Base-by-base conservation (phyloP, 2,113 vertebrate genomes). In the Pygoscelis antarcticus region DNA sequence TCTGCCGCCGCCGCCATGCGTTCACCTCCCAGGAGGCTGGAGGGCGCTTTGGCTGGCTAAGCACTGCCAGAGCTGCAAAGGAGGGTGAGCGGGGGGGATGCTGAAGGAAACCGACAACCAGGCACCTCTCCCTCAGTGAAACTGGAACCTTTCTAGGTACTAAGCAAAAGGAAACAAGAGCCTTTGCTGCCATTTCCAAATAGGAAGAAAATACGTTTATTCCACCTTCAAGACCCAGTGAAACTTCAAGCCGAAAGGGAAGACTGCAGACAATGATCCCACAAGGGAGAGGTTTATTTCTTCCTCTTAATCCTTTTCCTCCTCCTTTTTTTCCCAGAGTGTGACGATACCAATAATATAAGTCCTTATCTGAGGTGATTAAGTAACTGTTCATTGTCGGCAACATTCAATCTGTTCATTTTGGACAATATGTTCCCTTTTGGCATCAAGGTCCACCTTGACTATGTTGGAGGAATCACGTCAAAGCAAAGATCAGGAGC, bases 1-100 rank as follows among this genome's bases (percentile, higher is more conserved):
- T 74, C 62, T 91, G 78, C 27, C 1, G 23, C 49, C 13, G 7
- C 23, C 12, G 13, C 22, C 17, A 2, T 27, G 0, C 2, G 2
- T 47, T 80, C 74, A 34, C 11, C 21, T 69, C n/a, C 52, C 38
- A 13, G 83, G 22, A 72, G 44, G 38, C 32, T 14, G 57, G 47
- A 25, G 27, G 46, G 25, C 0, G 3, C 52, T 72, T 95, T 57
- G 40, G 11, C 52, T 65, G 38, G 18, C 14, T 52, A 54, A 58
- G 32, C 18, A 5, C 58, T 66, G 25, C 22, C 6, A 49, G 8
- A 91, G 25, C 57, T 1, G 3, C 66, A 30, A 22, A 77, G 46
- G 62, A 61, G 22, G 13, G 17, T 38, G 32, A 68, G n/a, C 3
- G 1, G 51, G 10, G 14, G 9, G 8, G 13, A 22, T 83, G 64